phyloP scores from a whole-genome alignment of 2,797 vertebrate species.

The Emys orbicularis region DNA sequence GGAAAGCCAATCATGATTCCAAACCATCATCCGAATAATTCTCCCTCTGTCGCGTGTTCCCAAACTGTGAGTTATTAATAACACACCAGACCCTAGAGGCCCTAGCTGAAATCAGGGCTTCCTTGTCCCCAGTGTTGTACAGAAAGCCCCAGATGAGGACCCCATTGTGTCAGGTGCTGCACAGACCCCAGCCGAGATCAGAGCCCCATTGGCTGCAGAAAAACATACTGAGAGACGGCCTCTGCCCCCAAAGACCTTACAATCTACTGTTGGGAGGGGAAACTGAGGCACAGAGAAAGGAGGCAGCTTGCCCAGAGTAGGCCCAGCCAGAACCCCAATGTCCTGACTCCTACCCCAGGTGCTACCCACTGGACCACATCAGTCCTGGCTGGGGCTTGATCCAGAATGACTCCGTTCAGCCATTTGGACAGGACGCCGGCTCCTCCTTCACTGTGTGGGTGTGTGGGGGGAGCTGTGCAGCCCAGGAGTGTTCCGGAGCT shows the following conservation, averaged over 20 bases:
- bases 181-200: too few species aligned
- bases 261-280: neutral
- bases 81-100: neutral
- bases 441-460: neutral
- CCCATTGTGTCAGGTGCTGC: too few species aligned
- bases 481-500: too few species aligned
- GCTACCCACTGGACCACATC: neutral
- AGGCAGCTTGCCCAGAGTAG: neutral
- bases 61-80: neutral
- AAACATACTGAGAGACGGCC: too few species aligned
- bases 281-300: neutral
- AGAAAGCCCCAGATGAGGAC: too few species aligned
- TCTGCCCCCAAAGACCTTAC: neutral
- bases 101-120: neutral
- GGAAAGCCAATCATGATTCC: neutral
- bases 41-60: neutral
- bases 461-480: too few species aligned
- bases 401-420: neutral
- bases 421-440: neutral
- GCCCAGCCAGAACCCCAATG: neutral
- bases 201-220: too few species aligned
- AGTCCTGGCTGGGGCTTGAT: neutral
- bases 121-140: too few species aligned
- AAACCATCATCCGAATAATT: neutral
- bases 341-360: neutral